Percentiles rank a stretch among this genome's conserved stretches.
Conservation (phyloP, 2,888 invertebrate genomes). For the Sturmia bella region DNA sequence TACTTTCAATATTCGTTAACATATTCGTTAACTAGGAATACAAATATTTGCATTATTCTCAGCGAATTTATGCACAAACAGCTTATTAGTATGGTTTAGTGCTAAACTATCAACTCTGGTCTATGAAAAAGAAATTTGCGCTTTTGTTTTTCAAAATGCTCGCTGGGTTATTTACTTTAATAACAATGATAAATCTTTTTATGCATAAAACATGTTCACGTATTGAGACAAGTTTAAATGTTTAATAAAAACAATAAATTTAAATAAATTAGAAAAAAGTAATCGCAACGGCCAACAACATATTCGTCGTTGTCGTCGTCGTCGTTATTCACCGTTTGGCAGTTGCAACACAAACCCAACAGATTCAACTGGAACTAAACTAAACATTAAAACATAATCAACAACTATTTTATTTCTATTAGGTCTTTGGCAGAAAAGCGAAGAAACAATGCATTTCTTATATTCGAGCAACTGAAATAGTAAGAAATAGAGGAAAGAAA, state of each 20-base stretch:
- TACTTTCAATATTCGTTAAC: too few species aligned
- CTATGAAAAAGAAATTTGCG: too few species aligned
- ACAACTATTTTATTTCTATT: conserved; percentile 25
- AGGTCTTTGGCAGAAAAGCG: neutral
- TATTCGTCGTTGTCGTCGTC: neutral
- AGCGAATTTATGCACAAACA: too few species aligned
- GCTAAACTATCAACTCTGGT: too few species aligned
- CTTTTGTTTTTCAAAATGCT: neutral
- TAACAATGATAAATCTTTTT: conserved; percentile 60
- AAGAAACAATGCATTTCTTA: conserved; percentile 40
- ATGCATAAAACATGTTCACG: conserved; percentile 63
- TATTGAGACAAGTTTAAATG: conserved; percentile 60
- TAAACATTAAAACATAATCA: conserved; percentile 13
- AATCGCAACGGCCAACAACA: conserved; percentile 11
- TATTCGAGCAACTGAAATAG: conserved; percentile 33
- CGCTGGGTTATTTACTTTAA: conserved; percentile 32
- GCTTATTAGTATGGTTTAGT: too few species aligned
- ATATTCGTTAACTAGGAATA: too few species aligned
- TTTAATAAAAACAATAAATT: conserved; percentile 67
- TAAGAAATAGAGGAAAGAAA: neutral
- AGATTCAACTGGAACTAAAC: conserved; percentile 34
- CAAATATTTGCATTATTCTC: too few species aligned
- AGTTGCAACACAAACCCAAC: conserved; percentile 22
- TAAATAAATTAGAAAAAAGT: conserved; percentile 60
- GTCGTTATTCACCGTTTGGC: neutral